phyloP scores from a whole-genome alignment of 64 coral and sea anemone genomes.

The Stichodactyla helianthus region DNA sequence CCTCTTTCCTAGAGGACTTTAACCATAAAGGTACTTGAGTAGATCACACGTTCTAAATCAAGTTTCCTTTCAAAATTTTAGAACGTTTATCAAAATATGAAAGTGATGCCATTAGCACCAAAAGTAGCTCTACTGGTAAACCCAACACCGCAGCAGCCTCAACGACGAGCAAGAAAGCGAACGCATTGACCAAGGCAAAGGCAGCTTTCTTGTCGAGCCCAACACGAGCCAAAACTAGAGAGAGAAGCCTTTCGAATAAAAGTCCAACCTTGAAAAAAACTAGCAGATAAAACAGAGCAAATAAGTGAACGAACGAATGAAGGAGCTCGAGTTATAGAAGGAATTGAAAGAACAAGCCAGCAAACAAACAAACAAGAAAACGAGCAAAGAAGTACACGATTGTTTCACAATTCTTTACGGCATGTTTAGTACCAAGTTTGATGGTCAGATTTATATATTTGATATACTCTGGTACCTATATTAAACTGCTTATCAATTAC shows the following conservation, averaged over 20 bases:
- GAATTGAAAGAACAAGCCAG: no score
- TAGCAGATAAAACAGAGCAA: not conserved
- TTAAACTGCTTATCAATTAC: no score
- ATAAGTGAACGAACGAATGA: no score
- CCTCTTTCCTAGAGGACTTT: not conserved
- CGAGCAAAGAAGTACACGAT: no score
- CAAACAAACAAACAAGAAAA: no score
- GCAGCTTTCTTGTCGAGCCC: slow-evolving; percentile 15
- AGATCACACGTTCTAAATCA: not conserved
- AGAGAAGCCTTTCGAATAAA: not conserved
- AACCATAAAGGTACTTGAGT: not conserved
- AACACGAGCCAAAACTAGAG: not conserved
- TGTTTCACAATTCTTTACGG: no score
- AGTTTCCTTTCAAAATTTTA: not conserved
- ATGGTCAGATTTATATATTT: no score
- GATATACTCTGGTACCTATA: no score
- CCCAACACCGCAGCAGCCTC: not conserved
- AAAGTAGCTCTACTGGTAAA: not conserved
- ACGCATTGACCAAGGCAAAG: not conserved
- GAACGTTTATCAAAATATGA: slow-evolving; percentile 63
- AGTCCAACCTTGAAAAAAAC: slow-evolving; percentile 19
- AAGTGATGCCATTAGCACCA: slow-evolving; percentile 28
- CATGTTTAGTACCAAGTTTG: no score
- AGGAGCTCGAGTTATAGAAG: no score
- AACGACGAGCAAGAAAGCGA: slow-evolving; percentile 3